phyloP scores from a whole-genome alignment of 2,113 vertebrate species.

The Scomber colias region DNA sequence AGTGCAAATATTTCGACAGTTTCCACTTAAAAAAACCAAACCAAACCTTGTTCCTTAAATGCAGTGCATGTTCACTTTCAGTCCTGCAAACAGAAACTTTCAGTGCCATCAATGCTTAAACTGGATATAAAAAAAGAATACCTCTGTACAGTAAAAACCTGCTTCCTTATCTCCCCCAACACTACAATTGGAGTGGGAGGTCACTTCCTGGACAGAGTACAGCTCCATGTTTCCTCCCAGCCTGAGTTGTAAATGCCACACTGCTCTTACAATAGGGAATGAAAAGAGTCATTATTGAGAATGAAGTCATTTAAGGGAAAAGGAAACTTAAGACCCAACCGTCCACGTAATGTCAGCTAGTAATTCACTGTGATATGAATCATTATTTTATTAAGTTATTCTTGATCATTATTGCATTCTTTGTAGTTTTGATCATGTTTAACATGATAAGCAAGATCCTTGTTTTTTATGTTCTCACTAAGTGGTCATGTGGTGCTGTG shows the following conservation, averaged over 20 bases:
- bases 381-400: neutral
- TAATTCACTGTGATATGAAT: neutral
- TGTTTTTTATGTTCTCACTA: neutral
- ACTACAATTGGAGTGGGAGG: constrained; percentile 60
- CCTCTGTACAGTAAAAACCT: constrained; percentile 23
- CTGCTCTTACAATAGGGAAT: constrained; percentile 33
- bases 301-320: neutral
- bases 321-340: neutral
- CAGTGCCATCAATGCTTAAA: neutral
- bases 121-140: constrained; percentile 28
- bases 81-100: neutral
- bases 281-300: constrained; percentile 33
- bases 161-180: constrained; percentile 66
- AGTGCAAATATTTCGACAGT: neutral
- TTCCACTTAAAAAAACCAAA: neutral
- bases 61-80: neutral
- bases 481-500: neutral
- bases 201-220: constrained; percentile 70
- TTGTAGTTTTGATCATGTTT: neutral
- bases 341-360: neutral
- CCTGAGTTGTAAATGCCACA: constrained; percentile 38
- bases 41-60: neutral
- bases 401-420: neutral
- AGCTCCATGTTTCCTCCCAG: constrained; percentile 67
- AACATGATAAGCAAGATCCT: neutral